Percentiles rank a stretch among this genome's conserved stretches.
Conservation (phyloP, 2,797 vertebrate species). For the Otus scops region DNA sequence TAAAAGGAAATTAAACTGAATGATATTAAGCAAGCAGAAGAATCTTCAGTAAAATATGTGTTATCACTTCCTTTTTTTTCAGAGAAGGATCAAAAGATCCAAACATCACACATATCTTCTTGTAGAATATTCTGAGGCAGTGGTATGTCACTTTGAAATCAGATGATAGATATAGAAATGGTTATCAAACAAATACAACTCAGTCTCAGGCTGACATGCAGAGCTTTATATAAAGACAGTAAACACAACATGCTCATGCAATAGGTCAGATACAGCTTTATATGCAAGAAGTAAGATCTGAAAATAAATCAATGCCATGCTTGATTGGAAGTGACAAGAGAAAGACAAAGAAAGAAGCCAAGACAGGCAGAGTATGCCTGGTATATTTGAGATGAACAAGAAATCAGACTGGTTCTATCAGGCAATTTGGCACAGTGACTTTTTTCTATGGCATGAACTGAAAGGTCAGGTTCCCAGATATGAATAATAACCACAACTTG, state of each 20-base stretch:
- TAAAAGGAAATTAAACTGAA: constrained; percentile 6
- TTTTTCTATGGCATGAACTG: not conserved
- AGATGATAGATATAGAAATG: not conserved
- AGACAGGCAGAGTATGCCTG: not conserved
- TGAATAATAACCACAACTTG: not conserved
- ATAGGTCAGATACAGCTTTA: not conserved
- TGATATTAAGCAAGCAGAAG: not conserved
- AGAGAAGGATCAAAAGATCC: not conserved
- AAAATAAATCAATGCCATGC: constrained; percentile 20
- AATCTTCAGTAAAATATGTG: not conserved
- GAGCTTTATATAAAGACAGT: not conserved
- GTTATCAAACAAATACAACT: constrained; percentile 2
- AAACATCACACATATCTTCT: not conserved
- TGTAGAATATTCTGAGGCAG: not conserved
- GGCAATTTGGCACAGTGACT: not conserved
- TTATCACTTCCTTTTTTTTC: not conserved
- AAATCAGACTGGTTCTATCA: not conserved
- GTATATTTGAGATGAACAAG: not conserved
- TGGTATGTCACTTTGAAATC: constrained; percentile 12
- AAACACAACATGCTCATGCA: not conserved
- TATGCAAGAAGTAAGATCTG: not conserved
- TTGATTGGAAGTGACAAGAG: constrained; percentile 1
- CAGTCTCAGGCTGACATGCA: not conserved
- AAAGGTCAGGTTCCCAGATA: not conserved
- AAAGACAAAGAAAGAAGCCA: not conserved